Evolutionary conservation across 1,140 invertebrate species (phyloP).

Genomic region (fruit fly (Drosophila melanogaster)): Release_6_plus_ISO1_MT NC_004354.4:16255001-16255500

Average conservation of each 20-base stretch:
- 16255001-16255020: too few relatives aligned
- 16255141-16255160: too few relatives aligned
- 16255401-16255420: constrained; percentile 71
- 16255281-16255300: constrained; percentile 27
- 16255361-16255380: constrained; percentile 69
- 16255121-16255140: too few relatives aligned
- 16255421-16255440: constrained; percentile 49
- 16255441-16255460: constrained; percentile 27
- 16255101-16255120: too few relatives aligned
- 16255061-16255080: too few relatives aligned
- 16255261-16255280: constrained; percentile 39
- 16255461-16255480: constrained; percentile 77
- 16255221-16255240: background rate
- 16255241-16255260: background rate
- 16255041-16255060: too few relatives aligned
- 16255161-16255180: too few relatives aligned
- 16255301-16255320: constrained; percentile 35
- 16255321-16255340: constrained; percentile 27
- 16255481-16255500: constrained; percentile 1
- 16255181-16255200: too few relatives aligned
- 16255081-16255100: too few relatives aligned
- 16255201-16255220: too few relatives aligned
- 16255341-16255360: constrained; percentile 55
- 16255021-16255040: too few relatives aligned
- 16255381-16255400: constrained; percentile 71